Evolutionary conservation across 2,888 invertebrate species (phyloP).

Genomic region (Mylabris sibirica): DNA sequence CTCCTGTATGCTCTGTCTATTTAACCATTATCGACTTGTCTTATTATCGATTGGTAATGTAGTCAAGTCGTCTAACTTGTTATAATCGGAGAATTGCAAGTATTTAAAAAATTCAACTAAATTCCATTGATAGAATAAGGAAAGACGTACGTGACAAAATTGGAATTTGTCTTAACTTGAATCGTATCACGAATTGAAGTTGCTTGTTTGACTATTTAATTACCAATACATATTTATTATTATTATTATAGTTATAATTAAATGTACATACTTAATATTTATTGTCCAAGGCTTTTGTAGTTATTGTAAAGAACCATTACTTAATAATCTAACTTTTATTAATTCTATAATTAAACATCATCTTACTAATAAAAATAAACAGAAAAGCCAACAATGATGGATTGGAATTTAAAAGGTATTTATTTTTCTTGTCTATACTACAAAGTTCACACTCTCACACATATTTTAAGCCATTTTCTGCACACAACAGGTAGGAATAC

Average conservation of each 20-base stretch:
- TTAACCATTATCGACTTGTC: neutral
- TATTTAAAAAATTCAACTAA: neutral
- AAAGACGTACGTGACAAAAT: neutral
- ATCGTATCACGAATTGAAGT: neutral
- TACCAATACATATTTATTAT: neutral
- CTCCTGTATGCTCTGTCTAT: neutral
- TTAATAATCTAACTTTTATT: neutral
- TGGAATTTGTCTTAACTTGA: neutral
- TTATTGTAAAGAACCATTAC: neutral
- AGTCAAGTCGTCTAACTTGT: neutral
- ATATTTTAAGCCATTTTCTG: neutral
- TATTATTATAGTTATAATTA: neutral
- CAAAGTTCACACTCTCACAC: constrained; percentile 4
- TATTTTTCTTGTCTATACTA: neutral
- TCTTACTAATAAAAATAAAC: neutral
- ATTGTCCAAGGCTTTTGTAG: neutral
- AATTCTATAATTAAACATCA: neutral
- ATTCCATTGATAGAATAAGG: neutral
- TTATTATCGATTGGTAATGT: neutral
- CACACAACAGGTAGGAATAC: neutral
- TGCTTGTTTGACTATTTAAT: neutral
- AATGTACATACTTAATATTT: neutral
- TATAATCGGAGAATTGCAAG: neutral
- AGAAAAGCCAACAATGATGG: neutral
- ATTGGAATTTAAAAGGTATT: neutral